phyloP scores from a whole-genome alignment of 2,797 vertebrate species.

The Onychomys arenicola region DNA sequence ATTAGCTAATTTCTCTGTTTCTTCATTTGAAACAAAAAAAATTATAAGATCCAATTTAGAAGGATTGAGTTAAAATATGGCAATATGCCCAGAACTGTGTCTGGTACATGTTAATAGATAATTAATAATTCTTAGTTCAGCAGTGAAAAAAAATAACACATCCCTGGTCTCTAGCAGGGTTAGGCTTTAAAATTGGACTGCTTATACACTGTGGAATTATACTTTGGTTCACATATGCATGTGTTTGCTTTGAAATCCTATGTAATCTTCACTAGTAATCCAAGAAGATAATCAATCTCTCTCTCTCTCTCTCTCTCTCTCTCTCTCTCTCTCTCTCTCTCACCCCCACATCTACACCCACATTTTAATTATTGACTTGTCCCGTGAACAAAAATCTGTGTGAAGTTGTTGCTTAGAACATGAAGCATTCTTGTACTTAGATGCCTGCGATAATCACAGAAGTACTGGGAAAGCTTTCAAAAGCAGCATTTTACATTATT shows the following conservation, averaged over 20 bases:
- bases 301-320: background rate
- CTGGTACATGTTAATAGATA: background rate
- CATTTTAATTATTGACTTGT: constrained; percentile 30
- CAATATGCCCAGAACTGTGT: background rate
- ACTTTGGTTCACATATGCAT: background rate
- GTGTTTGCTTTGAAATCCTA: constrained; percentile 59
- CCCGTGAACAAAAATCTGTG: background rate
- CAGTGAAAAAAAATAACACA: background rate
- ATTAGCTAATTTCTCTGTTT: constrained; percentile 50
- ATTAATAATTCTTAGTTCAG: constrained; percentile 48
- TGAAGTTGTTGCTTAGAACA: constrained; percentile 14
- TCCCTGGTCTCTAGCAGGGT: background rate
- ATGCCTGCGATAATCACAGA: background rate
- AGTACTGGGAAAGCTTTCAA: background rate
- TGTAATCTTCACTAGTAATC: constrained; percentile 9
- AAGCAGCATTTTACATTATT: background rate
- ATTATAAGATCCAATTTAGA: background rate
- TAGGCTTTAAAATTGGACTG: background rate
- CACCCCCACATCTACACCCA: background rate
- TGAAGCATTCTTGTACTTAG: constrained; percentile 52
- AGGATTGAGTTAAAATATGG: constrained; percentile 41
- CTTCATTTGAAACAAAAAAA: background rate
- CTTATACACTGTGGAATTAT: background rate
- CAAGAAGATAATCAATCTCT: background rate
- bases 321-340: background rate